Base-by-base conservation (phyloP, 2,888 invertebrate genomes). In the Epirrhoe alternata region DNA sequence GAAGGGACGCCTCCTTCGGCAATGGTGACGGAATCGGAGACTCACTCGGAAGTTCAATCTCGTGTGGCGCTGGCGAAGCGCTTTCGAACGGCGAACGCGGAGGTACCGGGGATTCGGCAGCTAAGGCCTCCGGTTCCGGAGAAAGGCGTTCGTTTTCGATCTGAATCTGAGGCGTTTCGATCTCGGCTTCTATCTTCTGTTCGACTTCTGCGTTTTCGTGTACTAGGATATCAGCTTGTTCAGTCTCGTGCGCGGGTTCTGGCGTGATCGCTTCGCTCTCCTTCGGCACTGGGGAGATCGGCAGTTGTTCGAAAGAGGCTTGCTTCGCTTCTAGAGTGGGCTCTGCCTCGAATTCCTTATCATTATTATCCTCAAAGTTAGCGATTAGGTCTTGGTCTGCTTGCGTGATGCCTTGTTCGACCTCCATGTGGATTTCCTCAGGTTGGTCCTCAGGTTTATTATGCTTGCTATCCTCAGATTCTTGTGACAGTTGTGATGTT, bases 391-490 rank as follows among this genome's bases (percentile, higher is more conserved):
- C 51, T 33, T 63, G 52, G 55, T 62, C 55, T 0, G 58, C 42
- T 49, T 52, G 57, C 31, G 61, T 62, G 7, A 62, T 62, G 12
- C 51, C 62, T 54, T 66, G 58, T 33, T 66, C 62, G 5, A 49
- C 7, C 33, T 59, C 62, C n/a, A 58, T 54, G 55, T 66, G 50
- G 6, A 30, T 50, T 35, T 67, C 59, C 3, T 55, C 58, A 7
- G 45, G 51, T 33, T 62, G 17, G 24, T 24, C 53, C 0, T 50
- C 54, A 0, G 85, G 84, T 8, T 84, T 84, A 45, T 87, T 87
- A 12, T 57, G 65, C 54, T 58, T 61, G 65, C 79, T 85, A 62
- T 88, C 88, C 82, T 90, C 89, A 58, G 87, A 80, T 45, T 90
- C 89, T 67, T 92, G 88, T 57, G 87, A 86, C 17, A 64, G 59